A percentile compares a stretch with the other conserved stretches of the same genome.
Conservation (phyloP, 2,888 invertebrate species). For the Lepidochitona cinerea region DNA sequence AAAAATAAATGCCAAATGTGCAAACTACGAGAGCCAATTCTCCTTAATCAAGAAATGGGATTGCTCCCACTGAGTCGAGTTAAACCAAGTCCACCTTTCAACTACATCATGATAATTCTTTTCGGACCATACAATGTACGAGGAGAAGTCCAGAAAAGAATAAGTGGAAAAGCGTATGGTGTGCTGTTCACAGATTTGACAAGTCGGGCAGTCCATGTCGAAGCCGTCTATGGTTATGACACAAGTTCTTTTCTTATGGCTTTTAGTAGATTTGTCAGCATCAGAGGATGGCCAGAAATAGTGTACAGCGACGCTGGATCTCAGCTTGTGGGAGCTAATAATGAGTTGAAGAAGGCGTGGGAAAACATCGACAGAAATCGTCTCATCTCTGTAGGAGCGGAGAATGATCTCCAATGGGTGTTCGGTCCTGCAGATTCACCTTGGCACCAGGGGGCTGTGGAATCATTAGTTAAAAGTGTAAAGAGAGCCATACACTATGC, state of each 20-base stretch:
- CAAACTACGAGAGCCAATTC: not conserved
- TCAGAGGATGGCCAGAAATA: slow-evolving; percentile 9
- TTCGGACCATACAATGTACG: slow-evolving; percentile 10
- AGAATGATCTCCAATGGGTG: not conserved
- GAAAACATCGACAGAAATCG: not conserved
- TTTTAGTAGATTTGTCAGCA: slow-evolving; percentile 1
- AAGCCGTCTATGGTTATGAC: slow-evolving; percentile 11
- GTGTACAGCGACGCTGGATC: slow-evolving; percentile 12
- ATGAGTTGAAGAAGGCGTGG: slow-evolving; percentile 7
- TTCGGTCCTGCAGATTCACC: slow-evolving; percentile 12
- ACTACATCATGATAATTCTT: not conserved
- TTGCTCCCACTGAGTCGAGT: not conserved
- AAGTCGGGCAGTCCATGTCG: slow-evolving; percentile 3
- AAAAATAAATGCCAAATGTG: slow-evolving; percentile 6
- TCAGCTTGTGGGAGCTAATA: slow-evolving; percentile 11
- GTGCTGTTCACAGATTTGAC: slow-evolving; percentile 8
- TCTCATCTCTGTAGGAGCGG: not conserved
- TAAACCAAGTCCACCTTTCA: slow-evolving; percentile 2
- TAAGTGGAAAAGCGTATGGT: slow-evolving; percentile 16
- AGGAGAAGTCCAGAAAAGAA: slow-evolving; percentile 13
- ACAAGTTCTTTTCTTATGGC: slow-evolving; percentile 16
- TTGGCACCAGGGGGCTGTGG: slow-evolving; percentile 13
- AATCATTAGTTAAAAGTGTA: slow-evolving; percentile 7
- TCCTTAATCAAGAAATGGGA: slow-evolving; percentile 7
- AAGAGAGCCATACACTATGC: slow-evolving; percentile 7